Percentiles rank a stretch among this genome's conserved stretches.
These are phyloP conservation scores for Drosophila tani DNA, from an alignment of 1,140 invertebrate genomes.

Conservation along the genomic window DNA sequence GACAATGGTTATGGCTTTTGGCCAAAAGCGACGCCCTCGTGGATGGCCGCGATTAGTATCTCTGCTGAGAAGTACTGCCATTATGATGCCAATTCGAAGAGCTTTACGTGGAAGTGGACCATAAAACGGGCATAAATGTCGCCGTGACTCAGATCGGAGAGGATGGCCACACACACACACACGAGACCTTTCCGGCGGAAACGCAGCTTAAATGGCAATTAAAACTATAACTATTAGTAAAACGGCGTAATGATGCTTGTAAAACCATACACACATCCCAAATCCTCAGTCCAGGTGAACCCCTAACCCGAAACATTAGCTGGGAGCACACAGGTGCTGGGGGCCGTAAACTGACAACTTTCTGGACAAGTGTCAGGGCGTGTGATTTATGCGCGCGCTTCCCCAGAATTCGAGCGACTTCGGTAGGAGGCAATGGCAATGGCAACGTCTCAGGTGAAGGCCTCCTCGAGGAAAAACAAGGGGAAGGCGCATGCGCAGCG, in stretches of 20 bases:
- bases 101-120: conserved; percentile 73
- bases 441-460: conserved; percentile 24
- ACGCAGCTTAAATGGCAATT: conserved; percentile 78
- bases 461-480: conserved; percentile 11
- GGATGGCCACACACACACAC: conserved; percentile 45
- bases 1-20: conserved; percentile 68
- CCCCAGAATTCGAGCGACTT: conserved; percentile 66
- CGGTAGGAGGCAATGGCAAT: conserved; percentile 38
- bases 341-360: conserved; percentile 76
- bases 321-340: conserved; percentile 64
- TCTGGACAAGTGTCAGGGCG: conserved; percentile 77
- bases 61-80: conserved; percentile 78
- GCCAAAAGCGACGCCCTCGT: conserved; percentile 71
- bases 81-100: conserved; percentile 80
- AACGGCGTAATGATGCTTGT: conserved; percentile 75
- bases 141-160: conserved; percentile 65
- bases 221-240: conserved; percentile 79
- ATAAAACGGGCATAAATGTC: conserved; percentile 80
- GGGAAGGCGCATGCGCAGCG: conserved; percentile 74
- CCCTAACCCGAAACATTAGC: conserved; percentile 50
- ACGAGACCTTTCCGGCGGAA: conserved; percentile 73
- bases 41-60: conserved; percentile 77
- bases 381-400: conserved; percentile 79
- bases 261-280: conserved; percentile 41
- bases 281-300: conserved; percentile 43